Evolutionary conservation across 2,888 invertebrate genomes (phyloP).

Genomic region (Philonicus albiceps): DNA sequence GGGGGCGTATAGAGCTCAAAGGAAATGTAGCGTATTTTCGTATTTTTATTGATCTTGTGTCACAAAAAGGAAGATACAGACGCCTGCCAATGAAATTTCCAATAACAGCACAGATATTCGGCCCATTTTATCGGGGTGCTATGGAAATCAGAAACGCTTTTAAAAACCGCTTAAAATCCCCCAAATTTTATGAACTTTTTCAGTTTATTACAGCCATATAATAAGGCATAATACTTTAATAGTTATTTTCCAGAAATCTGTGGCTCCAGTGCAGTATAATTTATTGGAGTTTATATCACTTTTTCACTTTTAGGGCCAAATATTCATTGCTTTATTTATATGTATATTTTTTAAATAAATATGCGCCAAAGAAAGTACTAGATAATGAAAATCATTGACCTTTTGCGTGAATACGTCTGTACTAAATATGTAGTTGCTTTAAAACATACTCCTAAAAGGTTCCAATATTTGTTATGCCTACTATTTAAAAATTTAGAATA

Average conservation of each 20-base stretch:
- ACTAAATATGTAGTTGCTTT: too few species aligned
- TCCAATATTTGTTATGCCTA: too few species aligned
- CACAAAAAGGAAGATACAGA: background rate
- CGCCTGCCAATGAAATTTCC: background rate
- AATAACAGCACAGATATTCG: background rate
- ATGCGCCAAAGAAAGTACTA: background rate
- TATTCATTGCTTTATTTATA: background rate
- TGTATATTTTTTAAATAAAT: background rate
- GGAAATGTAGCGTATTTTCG: constrained; percentile 15
- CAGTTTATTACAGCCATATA: background rate
- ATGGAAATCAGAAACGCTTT: background rate
- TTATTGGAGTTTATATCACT: background rate
- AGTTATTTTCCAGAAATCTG: background rate
- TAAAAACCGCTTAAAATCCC: background rate
- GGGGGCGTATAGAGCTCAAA: background rate
- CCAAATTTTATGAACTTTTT: constrained; percentile 19
- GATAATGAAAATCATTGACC: too few species aligned
- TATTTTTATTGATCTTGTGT: constrained; percentile 21
- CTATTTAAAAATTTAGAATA: too few species aligned
- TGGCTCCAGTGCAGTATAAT: background rate
- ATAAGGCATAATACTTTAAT: background rate
- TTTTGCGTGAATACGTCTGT: too few species aligned
- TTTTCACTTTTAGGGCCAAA: background rate
- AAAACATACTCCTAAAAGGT: too few species aligned
- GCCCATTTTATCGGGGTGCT: background rate